Base-by-base conservation (phyloP, 2,888 invertebrate species). In the Euspilapteryx auroguttella region DNA sequence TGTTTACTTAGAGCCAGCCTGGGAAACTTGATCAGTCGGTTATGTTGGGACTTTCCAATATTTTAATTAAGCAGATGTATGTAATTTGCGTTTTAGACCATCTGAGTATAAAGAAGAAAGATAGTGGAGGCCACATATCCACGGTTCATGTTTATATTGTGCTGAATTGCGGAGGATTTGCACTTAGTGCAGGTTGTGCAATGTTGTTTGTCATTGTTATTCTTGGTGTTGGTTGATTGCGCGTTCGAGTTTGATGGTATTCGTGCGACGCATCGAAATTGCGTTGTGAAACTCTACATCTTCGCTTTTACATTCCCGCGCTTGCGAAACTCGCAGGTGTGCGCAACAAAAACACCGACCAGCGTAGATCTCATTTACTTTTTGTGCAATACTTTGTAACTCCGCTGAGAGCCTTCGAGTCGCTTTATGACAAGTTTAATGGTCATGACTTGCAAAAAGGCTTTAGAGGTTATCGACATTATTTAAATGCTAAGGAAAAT, bases 261-360 rank as follows among this genome's bases (percentile, higher is more conserved):
- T 51, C 49, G 56, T 54, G 47, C 52, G 51, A 48, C 49, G 50
- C 46, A 44, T 17, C 5, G 17, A 5, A 17, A 47, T 46, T 51
- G 31, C 49, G 54, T 73, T 71, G 68, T 63, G 73, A 71, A 73
- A 75, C 62, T 50, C 58, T 53, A 52, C 71, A 71, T 73, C 75
- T 69, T 64, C 55, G 57, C 68, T 73, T 68, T 69, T 75, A 73
- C 75, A 64, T 66, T 59, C 55, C 56, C 61, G 54, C 55, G 64
- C 66, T 75, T 75, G 73, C 73, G 71, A 73, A 73, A 75, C 73
- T 57, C 77, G 79, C 80, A 79, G 79, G 79, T 79, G 79, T 62
- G 76, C 71, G 58, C 55, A 54, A 65, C 66, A 68, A 68, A 71
- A 69, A 71, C 66, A 65, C 49, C 55, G 58, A 59, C 64, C 54